A percentile compares a stretch with the other conserved stretches of the same genome.
Evolutionary conservation across 1,140 invertebrate species (phyloP).

Genomic region (Lordiphosa mommai): DNA sequence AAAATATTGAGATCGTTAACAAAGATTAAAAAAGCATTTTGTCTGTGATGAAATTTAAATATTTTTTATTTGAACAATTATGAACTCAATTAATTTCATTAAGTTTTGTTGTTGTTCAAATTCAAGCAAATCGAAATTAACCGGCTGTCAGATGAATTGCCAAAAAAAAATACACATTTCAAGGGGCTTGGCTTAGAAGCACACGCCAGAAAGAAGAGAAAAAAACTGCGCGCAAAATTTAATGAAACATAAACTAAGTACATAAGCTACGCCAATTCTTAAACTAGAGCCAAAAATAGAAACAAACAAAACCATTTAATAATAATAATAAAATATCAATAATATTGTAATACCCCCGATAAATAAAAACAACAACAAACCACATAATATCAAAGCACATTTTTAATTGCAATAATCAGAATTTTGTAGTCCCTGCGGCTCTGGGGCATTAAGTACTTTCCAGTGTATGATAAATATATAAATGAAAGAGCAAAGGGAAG

Average conservation of each 20-base stretch:
- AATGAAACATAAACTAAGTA: slow-evolving; percentile 18
- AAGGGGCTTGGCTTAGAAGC: slow-evolving; percentile 33
- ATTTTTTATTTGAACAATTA: slow-evolving; percentile 4
- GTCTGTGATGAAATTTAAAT: slow-evolving; percentile 23
- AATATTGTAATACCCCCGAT: slow-evolving; percentile 31
- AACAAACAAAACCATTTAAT: slow-evolving; percentile 39
- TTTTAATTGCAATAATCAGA: slow-evolving; percentile 47
- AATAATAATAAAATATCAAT: slow-evolving; percentile 42
- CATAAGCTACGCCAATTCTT: slow-evolving; percentile 24
- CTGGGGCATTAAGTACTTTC: slow-evolving; percentile 22
- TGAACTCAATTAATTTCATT: slow-evolving; percentile 31
- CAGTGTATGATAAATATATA: slow-evolving; percentile 48
- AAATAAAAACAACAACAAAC: slow-evolving; percentile 13
- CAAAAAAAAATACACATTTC: slow-evolving; percentile 21
- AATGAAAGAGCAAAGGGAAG: background rate
- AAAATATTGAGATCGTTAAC: too few relatives aligned
- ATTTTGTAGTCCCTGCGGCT: slow-evolving; percentile 46
- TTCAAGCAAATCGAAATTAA: slow-evolving; percentile 33
- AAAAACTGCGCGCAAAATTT: slow-evolving; percentile 28
- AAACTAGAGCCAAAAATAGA: slow-evolving; percentile 54
- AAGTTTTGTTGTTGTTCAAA: slow-evolving; percentile 42
- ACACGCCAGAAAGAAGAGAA: slow-evolving; percentile 7
- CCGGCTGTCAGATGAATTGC: slow-evolving; percentile 46
- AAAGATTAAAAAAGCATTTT: background rate
- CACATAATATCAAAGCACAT: slow-evolving; percentile 29